Conservation (phyloP, 2,888 invertebrate species). For the Pandemis cinnamomeana region DNA sequence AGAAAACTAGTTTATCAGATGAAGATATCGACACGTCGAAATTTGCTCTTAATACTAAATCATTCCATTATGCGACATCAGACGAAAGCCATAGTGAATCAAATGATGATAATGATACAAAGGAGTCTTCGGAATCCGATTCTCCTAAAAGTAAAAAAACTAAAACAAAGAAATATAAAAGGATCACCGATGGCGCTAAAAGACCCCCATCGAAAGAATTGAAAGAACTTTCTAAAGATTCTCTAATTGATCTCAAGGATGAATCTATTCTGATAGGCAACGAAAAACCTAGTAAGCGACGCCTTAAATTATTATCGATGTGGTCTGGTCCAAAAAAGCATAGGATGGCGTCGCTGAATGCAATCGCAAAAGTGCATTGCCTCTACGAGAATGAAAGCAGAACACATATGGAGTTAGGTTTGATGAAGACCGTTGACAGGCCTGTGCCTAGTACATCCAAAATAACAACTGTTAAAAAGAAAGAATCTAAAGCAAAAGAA, state of each 20-base stretch:
- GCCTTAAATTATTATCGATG: constrained; percentile 87
- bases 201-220: constrained; percentile 74
- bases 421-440: constrained; percentile 78
- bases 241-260: constrained; percentile 75
- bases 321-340: constrained; percentile 92
- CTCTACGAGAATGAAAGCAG: constrained; percentile 95
- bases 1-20: constrained; percentile 68
- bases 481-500: constrained; percentile 73
- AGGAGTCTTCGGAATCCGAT: constrained; percentile 76
- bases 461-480: constrained; percentile 72
- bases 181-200: constrained; percentile 70
- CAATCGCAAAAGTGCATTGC: constrained; percentile 95
- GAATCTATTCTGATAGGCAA: constrained; percentile 65
- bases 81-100: constrained; percentile 78
- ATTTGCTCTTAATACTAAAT: constrained; percentile 72
- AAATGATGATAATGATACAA: constrained; percentile 75
- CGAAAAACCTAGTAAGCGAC: constrained; percentile 76
- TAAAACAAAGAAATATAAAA: constrained; percentile 75
- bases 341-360: constrained; percentile 95
- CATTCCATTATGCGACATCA: constrained; percentile 71
- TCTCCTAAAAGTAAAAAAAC: constrained; percentile 67
- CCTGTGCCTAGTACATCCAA: constrained; percentile 83
- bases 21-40: constrained; percentile 76
- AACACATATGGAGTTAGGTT: constrained; percentile 87
- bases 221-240: constrained; percentile 79